Evolutionary conservation across 2,888 invertebrate species (phyloP).

Genomic region (Cerastis leucographa): DNA sequence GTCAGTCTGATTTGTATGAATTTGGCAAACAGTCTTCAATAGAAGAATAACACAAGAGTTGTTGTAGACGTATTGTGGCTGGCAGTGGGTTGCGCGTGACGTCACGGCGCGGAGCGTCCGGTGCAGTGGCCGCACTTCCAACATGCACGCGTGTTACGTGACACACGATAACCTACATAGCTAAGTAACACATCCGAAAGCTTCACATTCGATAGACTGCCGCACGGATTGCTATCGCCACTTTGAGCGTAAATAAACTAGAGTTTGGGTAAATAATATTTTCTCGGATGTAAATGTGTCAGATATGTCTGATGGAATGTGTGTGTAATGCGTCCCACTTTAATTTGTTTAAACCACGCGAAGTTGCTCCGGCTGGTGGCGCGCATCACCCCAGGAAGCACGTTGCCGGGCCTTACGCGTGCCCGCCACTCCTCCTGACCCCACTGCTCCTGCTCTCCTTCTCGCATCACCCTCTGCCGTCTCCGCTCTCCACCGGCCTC

Average conservation of each 20-base stretch:
- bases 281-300: neutral
- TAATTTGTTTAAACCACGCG: neutral
- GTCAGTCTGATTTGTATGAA: neutral
- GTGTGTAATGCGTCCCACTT: neutral
- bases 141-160: neutral
- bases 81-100: neutral
- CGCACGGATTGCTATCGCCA: neutral
- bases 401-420: neutral
- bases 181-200: neutral
- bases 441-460: neutral
- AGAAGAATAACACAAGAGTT: neutral
- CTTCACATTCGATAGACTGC: neutral
- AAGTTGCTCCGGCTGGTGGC: no score
- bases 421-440: neutral
- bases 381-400: neutral
- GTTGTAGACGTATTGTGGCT: no score
- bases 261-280: neutral
- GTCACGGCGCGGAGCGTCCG: neutral
- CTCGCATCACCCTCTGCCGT: no score
- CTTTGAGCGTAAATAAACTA: neutral
- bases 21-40: neutral
- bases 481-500: no score
- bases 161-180: neutral
- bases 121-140: slow-evolving; percentile 8
- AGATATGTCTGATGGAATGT: no score